These are phyloP conservation scores for Pristionchus arcanus DNA, from an alignment of 2,888 invertebrate species.

Conservation along the genomic window DNA sequence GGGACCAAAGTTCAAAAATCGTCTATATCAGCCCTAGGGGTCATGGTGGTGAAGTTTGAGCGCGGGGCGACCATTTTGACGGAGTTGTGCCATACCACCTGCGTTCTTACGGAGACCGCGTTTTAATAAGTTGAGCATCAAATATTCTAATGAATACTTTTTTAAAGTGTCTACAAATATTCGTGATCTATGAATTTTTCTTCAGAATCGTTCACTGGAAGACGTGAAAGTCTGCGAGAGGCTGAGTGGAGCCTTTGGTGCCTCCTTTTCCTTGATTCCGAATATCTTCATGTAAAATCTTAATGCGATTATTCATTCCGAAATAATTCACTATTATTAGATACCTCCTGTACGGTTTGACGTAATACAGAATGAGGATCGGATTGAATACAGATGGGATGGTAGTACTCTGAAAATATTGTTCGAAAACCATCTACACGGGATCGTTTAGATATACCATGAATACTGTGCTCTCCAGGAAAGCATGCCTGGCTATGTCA, in stretches of 20 bases:
- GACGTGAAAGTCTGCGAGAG: neutral
- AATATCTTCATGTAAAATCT: neutral
- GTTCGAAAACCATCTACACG: no score
- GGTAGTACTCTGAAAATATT: neutral
- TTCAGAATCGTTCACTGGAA: neutral
- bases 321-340: neutral
- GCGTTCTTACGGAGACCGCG: no score
- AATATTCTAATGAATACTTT: no score
- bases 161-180: neutral
- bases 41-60: no score
- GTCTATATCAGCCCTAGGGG: no score
- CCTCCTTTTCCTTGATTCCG: neutral
- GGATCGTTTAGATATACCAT: neutral
- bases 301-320: neutral
- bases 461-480: neutral
- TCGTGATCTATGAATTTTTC: neutral
- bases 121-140: no score
- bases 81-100: no score
- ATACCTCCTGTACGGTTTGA: constrained; percentile 16
- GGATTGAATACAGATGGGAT: neutral
- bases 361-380: neutral
- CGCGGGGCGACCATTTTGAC: no score
- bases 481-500: neutral
- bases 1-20: no score
- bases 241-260: neutral